Base-by-base conservation (phyloP, 2,888 invertebrate species). In the Apantesis nais region DNA sequence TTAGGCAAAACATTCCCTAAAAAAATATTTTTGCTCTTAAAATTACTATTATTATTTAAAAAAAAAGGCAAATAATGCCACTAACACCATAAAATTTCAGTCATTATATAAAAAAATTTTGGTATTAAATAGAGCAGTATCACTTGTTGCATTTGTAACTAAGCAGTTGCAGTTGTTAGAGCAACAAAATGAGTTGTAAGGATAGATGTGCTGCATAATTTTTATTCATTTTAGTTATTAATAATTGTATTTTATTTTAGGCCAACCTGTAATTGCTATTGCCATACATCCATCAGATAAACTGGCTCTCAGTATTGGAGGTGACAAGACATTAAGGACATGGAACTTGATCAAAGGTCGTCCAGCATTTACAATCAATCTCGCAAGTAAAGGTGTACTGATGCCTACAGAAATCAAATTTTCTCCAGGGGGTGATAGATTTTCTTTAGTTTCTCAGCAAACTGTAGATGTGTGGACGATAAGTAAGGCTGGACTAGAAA, bases 261-360 rank as follows among this genome's bases (percentile, higher is more conserved):
- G 97, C 68, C 95, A 95, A 77, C 95, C 97, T 8, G 96, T 99
- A 0, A 96, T 96, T 72, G 96, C 96, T 77, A 93, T 99, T 68
- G 96, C 97, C 66, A 96, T 99, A 65, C 99, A 99, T 95, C 98
- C 98, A 2, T 97, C 97, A 82, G 98, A 98, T 22, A 99, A 98
- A 92, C 86, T 99, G 78, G 98, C 98, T 0, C 92, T 99, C 14
- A 97, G 98, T 19, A 96, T 99, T 58, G 98, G 99, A 25, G 96
- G 96, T 66, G 99, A 99, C 90, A 96, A 96, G 80, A 97, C 97
- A 9, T 90, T 99, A 63, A 95, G 97, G 83, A 99, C 99, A 5
- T 99, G 99, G 99, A 99, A 99, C 94, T 95, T 99, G 75, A 95
- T 99, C 0, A 99, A 98, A 90, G 99, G 99, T 0, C 96, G 98